Evolutionary conservation across 2,888 invertebrate species (phyloP), one percentile per base, ranked within the genome.

Genomic region (Torymus tubicola): DNA sequence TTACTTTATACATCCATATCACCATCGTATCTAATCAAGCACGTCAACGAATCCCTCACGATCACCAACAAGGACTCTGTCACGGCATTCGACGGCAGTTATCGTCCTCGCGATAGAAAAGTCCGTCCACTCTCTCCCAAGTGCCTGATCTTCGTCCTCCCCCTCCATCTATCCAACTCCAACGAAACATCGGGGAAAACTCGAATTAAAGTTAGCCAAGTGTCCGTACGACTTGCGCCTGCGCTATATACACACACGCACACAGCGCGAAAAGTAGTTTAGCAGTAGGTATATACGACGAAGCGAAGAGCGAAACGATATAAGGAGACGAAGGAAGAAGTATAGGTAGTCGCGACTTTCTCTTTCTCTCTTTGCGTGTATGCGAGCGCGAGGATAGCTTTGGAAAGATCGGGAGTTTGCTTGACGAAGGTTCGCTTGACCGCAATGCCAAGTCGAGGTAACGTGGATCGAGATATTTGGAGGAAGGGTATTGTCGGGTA

Each of bases 381-480:
- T 58, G 65, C 74, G 75, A 79, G 80, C 84, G 82, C 83, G 86
- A 16, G 70, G 63, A 63, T 57, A 63, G 69, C 64, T 70, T 79
- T 14, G n/a, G 13, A 71, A 18, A 72, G 87, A 87, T 85, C 83
- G 75, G 83, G 76, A 82, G 72, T 76, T 81, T 76, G 85, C 86
- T 87, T 87, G 87, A 88, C 88, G 88, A 88, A 88, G 88, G 87
- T 87, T 83, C 82, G 83, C 77, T 77, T 81, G 18, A 57, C 42
- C 31, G n/a, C 12, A 31, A 18, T 18, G 18, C 14, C 31, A 31
- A 31, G 31, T 64, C 5, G 42, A 24, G 31, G 64, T 64, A 42
- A 24, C 52, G 63, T 50, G 58, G 2, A 31, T 31, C 24, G 55
- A 14, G 10, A 8, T 24, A 13, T 16, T 64, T 12, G n/a, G 65